Evolutionary conservation across 2,113 vertebrate genomes (phyloP), one percentile per base, ranked within the genome.

Genomic region (Labeo rohita): DNA sequence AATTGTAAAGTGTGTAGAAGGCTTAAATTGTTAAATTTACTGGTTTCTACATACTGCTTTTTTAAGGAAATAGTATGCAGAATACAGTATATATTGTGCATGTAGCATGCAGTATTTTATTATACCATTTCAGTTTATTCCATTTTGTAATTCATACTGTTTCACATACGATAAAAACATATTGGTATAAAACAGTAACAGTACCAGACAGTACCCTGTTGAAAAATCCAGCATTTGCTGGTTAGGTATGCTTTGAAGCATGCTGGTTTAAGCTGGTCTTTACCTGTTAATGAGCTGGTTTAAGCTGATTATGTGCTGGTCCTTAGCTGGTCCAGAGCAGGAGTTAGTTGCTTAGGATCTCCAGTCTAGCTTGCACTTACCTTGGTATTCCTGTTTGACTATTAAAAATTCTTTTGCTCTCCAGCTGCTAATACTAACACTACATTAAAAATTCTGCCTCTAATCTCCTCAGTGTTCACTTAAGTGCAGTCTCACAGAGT

Each of bases 401-500:
- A 4, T 10, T 3, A 83, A 54, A 13, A 0, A 10, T 7, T 18
- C 80, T 63, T 23, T 13, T 54, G 80, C 49, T 73, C 65, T 59
- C 49, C 65, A 39, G 50, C 50, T 73, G 11, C 11, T 56, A 45
- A 16, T 28, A 28, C 81, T 83, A 73, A 73, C 61, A 15, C 8
- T 54, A 3, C 15, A 21, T 36, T 70, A 21, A 13, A 52, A 36
- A 66, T 3, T 65, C n/a, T 70, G 80, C 10, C 63, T 52, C 12
- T 73, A 84, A 72, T 83, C 65, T 83, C 36, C 8, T 54, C 3
- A 61, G 54, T 82, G 63, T 52, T 82, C n/a, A 70, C 79, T 39
- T 39, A 47, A 70, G 65, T 70, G 80, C 80, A 83, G 80, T 83
- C 80, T 83, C 80, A 70, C 80, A 70, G 80, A 39, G 80, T 70